Conservation (phyloP, 2,888 invertebrate genomes). For the Cyclophora punctaria region DNA sequence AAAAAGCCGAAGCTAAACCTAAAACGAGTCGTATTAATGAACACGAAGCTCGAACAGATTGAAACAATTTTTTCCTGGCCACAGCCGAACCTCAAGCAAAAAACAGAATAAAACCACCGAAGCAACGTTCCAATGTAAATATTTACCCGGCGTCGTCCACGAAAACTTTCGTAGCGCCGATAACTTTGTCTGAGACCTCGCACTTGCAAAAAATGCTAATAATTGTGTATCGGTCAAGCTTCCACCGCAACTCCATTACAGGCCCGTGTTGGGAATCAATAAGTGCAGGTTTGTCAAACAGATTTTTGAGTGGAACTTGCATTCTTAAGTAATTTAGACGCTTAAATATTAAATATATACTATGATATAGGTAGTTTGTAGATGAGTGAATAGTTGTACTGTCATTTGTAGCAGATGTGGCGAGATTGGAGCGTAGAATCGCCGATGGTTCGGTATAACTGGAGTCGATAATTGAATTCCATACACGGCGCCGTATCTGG, state of each 20-base stretch:
- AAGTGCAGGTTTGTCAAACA: no score
- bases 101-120: conserved; percentile 42
- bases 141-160: conserved; percentile 54
- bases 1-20: conserved; percentile 22
- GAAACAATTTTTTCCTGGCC: conserved; percentile 48
- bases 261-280: neutral
- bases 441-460: conserved; percentile 36
- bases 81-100: conserved; percentile 50
- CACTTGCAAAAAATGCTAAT: conserved; percentile 47
- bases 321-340: no score
- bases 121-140: conserved; percentile 57
- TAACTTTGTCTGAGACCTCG: conserved; percentile 45
- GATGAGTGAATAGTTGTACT: conserved; percentile 6
- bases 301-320: no score
- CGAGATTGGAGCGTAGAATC: conserved; percentile 25
- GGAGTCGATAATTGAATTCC: conserved; percentile 61
- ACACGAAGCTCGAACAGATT: conserved; percentile 36
- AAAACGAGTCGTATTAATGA: conserved; percentile 34
- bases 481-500: conserved; percentile 39
- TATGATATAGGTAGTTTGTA: no score
- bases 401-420: conserved; percentile 13
- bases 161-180: conserved; percentile 57
- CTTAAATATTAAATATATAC: no score
- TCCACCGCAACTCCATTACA: conserved; percentile 6
- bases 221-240: conserved; percentile 26